These are phyloP conservation scores for Hipparchia semele DNA, from an alignment of 2,888 invertebrate species.

Conservation along the genomic window DNA sequence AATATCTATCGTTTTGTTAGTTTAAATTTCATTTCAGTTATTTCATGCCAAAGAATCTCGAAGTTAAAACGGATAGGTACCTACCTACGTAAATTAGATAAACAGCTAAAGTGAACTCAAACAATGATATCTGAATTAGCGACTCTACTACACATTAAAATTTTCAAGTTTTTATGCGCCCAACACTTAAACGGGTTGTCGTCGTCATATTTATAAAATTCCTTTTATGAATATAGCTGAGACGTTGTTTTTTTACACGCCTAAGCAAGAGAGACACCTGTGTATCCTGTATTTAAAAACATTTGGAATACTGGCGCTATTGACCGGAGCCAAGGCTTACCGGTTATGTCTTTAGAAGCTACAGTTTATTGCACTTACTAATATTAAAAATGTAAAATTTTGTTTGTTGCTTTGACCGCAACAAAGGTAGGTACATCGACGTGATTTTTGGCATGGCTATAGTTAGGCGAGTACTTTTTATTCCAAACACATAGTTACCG, in stretches of 20 bases:
- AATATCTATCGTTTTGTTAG: too few species aligned
- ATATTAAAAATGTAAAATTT: too few species aligned
- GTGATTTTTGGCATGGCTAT: too few species aligned
- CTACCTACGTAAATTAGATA: too few species aligned
- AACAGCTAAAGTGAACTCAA: too few species aligned
- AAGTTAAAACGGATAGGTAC: too few species aligned
- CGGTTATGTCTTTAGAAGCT: conserved; percentile 14
- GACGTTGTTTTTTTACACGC: not conserved
- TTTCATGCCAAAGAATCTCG: too few species aligned
- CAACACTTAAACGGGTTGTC: not conserved
- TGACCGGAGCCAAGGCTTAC: conserved; percentile 36
- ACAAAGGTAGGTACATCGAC: too few species aligned
- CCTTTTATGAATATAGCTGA: not conserved
- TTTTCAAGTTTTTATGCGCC: not conserved
- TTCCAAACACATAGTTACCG: too few species aligned
- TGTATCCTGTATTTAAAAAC: conserved; percentile 5
- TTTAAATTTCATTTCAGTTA: too few species aligned
- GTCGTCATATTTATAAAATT: not conserved
- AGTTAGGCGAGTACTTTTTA: too few species aligned
- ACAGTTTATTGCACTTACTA: not conserved
- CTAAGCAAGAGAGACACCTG: conserved; percentile 9
- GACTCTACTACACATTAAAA: not conserved
- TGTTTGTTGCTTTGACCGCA: too few species aligned
- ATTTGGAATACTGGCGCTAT: conserved; percentile 24
- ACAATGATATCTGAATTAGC: not conserved